Evolutionary conservation across 2,113 vertebrate genomes (phyloP), one percentile per base, ranked within the genome.

Genomic region (Triplophysa dalaica): DNA sequence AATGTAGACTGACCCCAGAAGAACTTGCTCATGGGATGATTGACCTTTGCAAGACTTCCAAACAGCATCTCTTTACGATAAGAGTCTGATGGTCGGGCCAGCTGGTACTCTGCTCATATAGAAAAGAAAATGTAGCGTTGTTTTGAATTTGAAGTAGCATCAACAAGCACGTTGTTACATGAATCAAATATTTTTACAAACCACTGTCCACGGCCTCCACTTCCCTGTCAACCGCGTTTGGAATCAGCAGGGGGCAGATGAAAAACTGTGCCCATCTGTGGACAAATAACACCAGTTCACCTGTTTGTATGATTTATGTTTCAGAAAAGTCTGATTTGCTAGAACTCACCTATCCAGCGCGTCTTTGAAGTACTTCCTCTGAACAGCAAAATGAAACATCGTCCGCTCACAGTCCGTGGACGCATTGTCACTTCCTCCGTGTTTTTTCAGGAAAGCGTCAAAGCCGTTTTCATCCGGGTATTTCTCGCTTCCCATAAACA

Each of bases 401-500:
- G 98, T 99, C 14, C 95, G 92, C 87, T 99, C 97, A 4, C 95
- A 96, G 91, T 99, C 98, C 0, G 98, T 99, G 0, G 97, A 98
- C 58, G 97, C 98, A 0, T 99, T 98, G 90, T 96, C 95, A 64
- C 95, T 96, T 0, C 98, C 98, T 0, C 97, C 97, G 0, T 98
- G 96, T 16, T 97, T 97, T 93, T 98, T 99, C 78, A 99, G 91
- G 87, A 98, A 99, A 0, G 93, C 96, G 22, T 99, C 98, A 14
- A 99, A 98, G 21, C 95, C 97, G 14, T 99, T 99, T 86, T 99
- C 98, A 61, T 94, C 95, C 0, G 98, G 97, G 77, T 97, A 99
- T 86, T 97, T 98, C 88, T 96, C 92, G 86, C 97, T 99, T 85
- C 97, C 98, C 97, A 99, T 99, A 56, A 99, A 99, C 79, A 99